These are phyloP conservation scores for Epinephelus awoara DNA, from an alignment of 2,797 vertebrate genomes.

Conservation along the genomic window DNA sequence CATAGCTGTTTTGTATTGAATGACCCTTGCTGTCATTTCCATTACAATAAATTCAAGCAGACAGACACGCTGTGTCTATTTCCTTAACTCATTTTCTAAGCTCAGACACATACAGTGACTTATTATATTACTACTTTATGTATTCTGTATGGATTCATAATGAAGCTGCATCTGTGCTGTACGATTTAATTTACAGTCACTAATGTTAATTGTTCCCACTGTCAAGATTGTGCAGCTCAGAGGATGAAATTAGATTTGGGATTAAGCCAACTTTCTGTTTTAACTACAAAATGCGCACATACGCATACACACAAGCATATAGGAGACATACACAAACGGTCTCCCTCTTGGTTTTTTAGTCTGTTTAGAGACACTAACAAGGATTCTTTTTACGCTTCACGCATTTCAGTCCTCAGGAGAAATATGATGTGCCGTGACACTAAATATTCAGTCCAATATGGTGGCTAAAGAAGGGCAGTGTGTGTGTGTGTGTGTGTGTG, in stretches of 20 bases:
- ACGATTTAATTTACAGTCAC: constrained; percentile 26
- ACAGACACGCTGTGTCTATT: constrained; percentile 12
- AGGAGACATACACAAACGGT: not conserved
- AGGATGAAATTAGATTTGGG: constrained; percentile 10
- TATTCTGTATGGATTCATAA: constrained; percentile 15
- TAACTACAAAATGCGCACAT: constrained; percentile 1
- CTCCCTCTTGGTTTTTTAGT: constrained; percentile 45
- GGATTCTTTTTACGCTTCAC: constrained; percentile 64
- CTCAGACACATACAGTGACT: not conserved
- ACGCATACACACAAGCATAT: constrained; percentile 4
- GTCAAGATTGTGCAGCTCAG: constrained; percentile 18
- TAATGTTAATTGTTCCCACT: constrained; percentile 26
- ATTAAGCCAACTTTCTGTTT: constrained; percentile 4
- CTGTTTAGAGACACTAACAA: constrained; percentile 60
- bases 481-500: constrained; percentile 24
- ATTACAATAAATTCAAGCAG: constrained; percentile 29
- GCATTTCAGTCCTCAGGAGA: constrained; percentile 55
- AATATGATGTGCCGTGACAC: constrained; percentile 58
- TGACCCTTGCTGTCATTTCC: constrained; percentile 32
- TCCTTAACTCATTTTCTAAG: constrained; percentile 2
- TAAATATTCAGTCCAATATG: constrained; percentile 69
- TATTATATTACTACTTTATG: constrained; percentile 7
- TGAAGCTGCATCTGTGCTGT: constrained; percentile 9
- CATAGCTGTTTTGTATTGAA: constrained; percentile 17
- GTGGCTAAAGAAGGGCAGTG: constrained; percentile 36